Percentiles rank a stretch among this genome's conserved stretches.
These are phyloP conservation scores for Acanthisitta chloris DNA, from an alignment of 2,113 vertebrate genomes.

Conservation along the genomic window DNA sequence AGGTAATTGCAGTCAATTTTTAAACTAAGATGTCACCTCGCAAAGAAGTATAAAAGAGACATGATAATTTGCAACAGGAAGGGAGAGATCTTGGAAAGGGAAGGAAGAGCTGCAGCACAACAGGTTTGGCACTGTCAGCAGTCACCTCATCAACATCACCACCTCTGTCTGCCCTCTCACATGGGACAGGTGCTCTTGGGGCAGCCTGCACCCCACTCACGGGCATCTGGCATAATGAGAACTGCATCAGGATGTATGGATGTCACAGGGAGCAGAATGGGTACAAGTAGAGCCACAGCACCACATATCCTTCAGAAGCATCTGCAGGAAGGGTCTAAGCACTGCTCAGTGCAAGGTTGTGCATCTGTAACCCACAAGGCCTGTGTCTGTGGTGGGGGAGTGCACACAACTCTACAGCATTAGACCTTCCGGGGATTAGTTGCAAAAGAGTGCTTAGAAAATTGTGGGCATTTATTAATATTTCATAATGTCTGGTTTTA, in stretches of 20 bases:
- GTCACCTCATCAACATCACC: accelerated
- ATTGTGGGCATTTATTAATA: not conserved
- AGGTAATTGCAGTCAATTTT: not conserved
- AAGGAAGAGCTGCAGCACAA: not conserved
- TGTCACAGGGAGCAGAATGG: not conserved
- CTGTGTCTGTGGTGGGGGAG: not conserved
- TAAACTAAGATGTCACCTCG: not conserved
- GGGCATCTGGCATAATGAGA: accelerated
- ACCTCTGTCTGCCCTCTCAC: accelerated
- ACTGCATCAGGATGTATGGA: not conserved
- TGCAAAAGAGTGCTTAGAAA: not conserved
- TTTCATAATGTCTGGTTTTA: not conserved
- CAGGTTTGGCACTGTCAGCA: not conserved
- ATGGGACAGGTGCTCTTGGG: accelerated
- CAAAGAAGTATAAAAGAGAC: not conserved
- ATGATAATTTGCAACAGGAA: not conserved
- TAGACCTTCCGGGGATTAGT: not conserved
- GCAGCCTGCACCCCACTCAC: accelerated
- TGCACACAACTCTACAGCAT: not conserved
- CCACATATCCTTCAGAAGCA: not conserved
- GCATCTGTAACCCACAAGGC: accelerated
- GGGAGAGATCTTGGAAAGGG: not conserved
- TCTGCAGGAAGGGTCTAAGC: not conserved
- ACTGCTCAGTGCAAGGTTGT: accelerated
- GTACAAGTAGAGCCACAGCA: not conserved